These are phyloP conservation scores for Muschampia staudingeri DNA, from an alignment of 2,888 invertebrate species.

Conservation along the genomic window DNA sequence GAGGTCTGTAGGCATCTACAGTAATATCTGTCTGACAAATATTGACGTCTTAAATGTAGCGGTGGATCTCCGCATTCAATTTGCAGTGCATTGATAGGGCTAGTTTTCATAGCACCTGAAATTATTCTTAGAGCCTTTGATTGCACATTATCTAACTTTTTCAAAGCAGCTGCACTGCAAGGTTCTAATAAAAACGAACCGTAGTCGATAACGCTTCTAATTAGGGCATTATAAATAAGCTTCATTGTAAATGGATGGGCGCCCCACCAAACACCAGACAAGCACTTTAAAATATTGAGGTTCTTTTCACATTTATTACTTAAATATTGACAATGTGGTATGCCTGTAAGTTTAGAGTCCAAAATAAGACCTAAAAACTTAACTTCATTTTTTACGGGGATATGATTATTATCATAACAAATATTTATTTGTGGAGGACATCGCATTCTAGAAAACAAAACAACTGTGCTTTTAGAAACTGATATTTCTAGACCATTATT, in stretches of 20 bases:
- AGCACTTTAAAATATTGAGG: background rate
- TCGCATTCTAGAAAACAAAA: constrained; percentile 12
- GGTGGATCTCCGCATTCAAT: background rate
- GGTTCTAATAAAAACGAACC: constrained; percentile 9
- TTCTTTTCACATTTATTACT: constrained; percentile 13
- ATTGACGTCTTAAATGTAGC: background rate
- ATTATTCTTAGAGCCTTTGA: constrained; percentile 7
- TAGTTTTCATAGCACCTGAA: constrained; percentile 5
- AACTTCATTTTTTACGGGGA: background rate
- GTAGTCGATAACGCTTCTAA: constrained; percentile 54
- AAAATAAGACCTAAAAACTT: constrained; percentile 18
- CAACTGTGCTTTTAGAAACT: background rate
- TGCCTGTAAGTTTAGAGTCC: background rate
- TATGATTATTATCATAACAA: background rate
- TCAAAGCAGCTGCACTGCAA: background rate
- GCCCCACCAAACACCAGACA: constrained; percentile 54
- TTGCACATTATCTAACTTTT: background rate
- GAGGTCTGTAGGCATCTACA: background rate
- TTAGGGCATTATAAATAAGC: constrained; percentile 61
- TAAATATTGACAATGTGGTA: constrained; percentile 12
- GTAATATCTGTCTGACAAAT: background rate
- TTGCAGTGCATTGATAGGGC: constrained; percentile 1
- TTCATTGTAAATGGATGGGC: constrained; percentile 61
- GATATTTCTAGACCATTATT: constrained; percentile 5
- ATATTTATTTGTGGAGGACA: background rate